Conservation (phyloP, 2,113 vertebrate genomes). For the Ictalurus furcatus region DNA sequence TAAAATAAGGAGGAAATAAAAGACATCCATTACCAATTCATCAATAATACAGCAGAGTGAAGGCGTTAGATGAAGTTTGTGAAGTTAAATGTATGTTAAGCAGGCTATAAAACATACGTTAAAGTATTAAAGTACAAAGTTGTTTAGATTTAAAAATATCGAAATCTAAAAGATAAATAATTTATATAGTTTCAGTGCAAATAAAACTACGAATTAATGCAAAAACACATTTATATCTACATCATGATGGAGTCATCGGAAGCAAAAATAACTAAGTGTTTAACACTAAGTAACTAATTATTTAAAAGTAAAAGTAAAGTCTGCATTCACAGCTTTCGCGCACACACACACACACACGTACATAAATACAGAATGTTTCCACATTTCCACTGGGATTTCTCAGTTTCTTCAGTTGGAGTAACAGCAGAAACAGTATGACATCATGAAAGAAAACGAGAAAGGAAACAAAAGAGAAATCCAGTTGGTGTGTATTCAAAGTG, state of each 20-base stretch:
- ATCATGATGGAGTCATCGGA: not conserved
- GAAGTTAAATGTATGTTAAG: not conserved
- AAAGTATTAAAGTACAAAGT: not conserved
- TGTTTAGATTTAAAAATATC: not conserved
- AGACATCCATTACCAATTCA: not conserved
- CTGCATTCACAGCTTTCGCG: not conserved
- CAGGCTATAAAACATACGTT: not conserved
- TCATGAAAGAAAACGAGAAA: not conserved
- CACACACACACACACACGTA: not conserved
- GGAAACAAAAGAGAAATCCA: not conserved
- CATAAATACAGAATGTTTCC: not conserved
- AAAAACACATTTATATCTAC: not conserved
- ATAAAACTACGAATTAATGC: not conserved
- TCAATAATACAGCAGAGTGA: not conserved
- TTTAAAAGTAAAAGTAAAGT: not conserved
- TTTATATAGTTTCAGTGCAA: not conserved
- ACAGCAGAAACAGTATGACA: not conserved
- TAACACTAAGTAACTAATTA: not conserved
- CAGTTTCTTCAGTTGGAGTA: not conserved
- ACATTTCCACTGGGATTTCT: not conserved
- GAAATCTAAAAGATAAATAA: not conserved
- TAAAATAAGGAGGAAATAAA: not conserved
- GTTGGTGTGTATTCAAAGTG: slow-evolving; percentile 22
- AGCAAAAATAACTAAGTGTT: not conserved
- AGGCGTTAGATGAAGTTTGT: too few relatives aligned